Base-by-base conservation (phyloP, 2,888 invertebrate species). In the Dexiosoma caninum region DNA sequence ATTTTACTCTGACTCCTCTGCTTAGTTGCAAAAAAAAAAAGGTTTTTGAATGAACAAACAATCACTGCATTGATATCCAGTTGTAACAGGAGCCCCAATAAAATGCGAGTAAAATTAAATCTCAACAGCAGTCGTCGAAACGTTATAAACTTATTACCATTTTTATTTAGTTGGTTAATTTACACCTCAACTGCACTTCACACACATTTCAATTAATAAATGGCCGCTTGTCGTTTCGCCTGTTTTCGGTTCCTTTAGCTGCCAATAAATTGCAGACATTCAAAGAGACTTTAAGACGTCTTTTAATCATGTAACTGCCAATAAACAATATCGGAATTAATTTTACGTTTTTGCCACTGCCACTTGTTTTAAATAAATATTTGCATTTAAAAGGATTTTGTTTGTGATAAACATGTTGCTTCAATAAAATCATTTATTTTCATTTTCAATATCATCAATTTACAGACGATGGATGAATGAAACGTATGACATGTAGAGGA, bases 141-240 rank as follows among this genome's bases (percentile, higher is more conserved):
- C 67, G 51, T 75, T 75, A 67, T 67, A 67, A 67, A 51, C 66
- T 75, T 75, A 75, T 75, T 75, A 75, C 59, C 75, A 80, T 76
- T 80, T 70, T 75, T 70, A 69, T 81, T 81, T 55, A 77, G 77
- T 74, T 81, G 62, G 59, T 77, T 66, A 74, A 77, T 81, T 81
- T 77, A 77, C 77, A 81, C 81, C 72, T 81, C 69, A 37, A 60
- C 30, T 35, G 53, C 46, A 14, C 7, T 8, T 14, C 30, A 51
- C 8, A 30, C 14, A 66, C 76, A 72, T 69, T 44, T 77, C 57
- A 72, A 57, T 72, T 69, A 67, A 69, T 62, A 40, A 60, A 30
- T 21, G 51, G 30, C 27, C 40, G 49, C 21, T 72, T 23, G 12
- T 9, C 9, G 6, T 30, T 21, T 9, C 23, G 7, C 6, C 19